Percentiles rank a stretch among this genome's conserved stretches.
phyloP scores from a whole-genome alignment of 2,888 invertebrate species.

The Tribolium freemani region DNA sequence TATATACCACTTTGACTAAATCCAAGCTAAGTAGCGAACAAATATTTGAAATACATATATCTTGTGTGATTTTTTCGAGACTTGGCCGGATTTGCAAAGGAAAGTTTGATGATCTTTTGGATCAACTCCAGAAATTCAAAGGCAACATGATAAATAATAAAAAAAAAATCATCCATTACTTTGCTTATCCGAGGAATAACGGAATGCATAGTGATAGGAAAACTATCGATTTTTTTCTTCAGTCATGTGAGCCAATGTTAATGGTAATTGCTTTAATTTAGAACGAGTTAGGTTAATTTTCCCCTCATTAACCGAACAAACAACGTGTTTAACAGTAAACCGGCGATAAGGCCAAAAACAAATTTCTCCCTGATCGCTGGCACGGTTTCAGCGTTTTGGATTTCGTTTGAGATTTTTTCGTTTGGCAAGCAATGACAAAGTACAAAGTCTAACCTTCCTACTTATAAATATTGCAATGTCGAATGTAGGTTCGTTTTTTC shows the following conservation, averaged over 20 bases:
- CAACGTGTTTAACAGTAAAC: neutral
- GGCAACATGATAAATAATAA: neutral
- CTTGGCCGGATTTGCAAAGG: neutral
- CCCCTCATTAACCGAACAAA: slow-evolving; percentile 2
- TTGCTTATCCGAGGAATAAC: neutral
- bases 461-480: neutral
- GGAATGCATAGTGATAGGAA: neutral
- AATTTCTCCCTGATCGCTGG: neutral
- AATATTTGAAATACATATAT: neutral
- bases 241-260: slow-evolving; percentile 1
- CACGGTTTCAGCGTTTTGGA: neutral
- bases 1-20: slow-evolving; percentile 2
- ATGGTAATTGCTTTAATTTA: slow-evolving; percentile 11
- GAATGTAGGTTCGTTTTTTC: neutral
- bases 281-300: slow-evolving; percentile 1
- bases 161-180: neutral
- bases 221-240: neutral
- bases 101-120: neutral
- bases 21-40: neutral
- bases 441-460: neutral
- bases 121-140: neutral
- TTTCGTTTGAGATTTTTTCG: neutral
- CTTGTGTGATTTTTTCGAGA: neutral
- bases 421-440: neutral
- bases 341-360: neutral